Conservation (phyloP, 2,113 vertebrate genomes). For the Cyrtonyx montezumae region DNA sequence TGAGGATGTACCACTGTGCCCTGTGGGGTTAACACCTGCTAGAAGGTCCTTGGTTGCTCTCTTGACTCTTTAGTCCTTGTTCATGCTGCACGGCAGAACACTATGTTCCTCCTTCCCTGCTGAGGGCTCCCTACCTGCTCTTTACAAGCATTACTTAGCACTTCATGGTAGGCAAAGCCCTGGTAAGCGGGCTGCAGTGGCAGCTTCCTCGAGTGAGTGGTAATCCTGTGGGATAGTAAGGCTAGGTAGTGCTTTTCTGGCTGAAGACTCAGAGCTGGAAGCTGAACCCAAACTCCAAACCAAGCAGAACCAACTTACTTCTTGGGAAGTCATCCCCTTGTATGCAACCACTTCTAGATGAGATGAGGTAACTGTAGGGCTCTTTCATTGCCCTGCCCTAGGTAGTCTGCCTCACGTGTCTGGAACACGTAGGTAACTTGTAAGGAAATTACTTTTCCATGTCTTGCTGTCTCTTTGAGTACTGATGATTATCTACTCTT, state of each 20-base stretch:
- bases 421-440: neutral
- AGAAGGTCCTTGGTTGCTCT: neutral
- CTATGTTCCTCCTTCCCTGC: too few relatives aligned
- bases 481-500: fast-evolving
- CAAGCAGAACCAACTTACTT: neutral
- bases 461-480: neutral
- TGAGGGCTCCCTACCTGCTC: too few relatives aligned
- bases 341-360: neutral
- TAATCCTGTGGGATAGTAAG: neutral
- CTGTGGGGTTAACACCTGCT: neutral
- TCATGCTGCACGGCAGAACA: neutral
- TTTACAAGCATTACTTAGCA: neutral
- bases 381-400: fast-evolving
- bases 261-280: neutral
- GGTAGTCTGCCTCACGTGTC: fast-evolving
- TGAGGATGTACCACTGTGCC: neutral
- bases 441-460: neutral
- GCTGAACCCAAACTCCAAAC: neutral
- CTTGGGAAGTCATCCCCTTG: neutral
- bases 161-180: neutral
- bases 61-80: neutral
- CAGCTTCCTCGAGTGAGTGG: neutral
- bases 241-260: neutral
- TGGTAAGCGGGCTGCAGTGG: neutral
- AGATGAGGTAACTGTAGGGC: neutral